Evolutionary conservation across 2,113 vertebrate species (phyloP).

Genomic region (Gallinago jamesoni): DNA sequence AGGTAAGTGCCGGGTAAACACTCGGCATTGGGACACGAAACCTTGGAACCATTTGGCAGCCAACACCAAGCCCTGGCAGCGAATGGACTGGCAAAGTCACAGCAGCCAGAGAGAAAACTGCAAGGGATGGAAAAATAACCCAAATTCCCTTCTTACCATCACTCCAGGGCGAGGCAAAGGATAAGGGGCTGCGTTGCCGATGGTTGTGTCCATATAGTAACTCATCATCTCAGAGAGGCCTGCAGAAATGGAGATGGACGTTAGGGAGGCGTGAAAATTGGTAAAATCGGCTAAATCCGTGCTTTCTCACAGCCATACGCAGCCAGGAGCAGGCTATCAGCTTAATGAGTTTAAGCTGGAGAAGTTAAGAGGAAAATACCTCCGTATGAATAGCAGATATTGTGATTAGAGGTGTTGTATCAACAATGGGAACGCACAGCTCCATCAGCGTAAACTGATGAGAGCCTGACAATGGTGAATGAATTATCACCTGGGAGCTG

Average conservation of each 20-base stretch:
- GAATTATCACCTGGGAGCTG: slow-evolving; percentile 56
- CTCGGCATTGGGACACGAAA: background rate
- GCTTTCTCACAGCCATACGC: background rate
- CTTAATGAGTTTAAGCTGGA: background rate
- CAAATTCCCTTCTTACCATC: slow-evolving; percentile 79
- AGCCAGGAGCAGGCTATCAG: background rate
- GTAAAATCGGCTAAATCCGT: background rate
- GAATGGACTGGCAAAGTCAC: background rate
- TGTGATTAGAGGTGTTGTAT: background rate
- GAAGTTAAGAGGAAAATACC: background rate
- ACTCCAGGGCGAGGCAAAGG: slow-evolving; percentile 76
- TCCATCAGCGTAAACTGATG: background rate
- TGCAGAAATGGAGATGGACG: slow-evolving; percentile 1
- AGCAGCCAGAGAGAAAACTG: background rate
- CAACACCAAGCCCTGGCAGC: background rate
- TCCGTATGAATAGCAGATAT: background rate
- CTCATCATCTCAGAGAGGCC: slow-evolving; percentile 80
- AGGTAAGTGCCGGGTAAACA: slow-evolving; percentile 1
- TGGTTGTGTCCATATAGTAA: slow-evolving; percentile 88
- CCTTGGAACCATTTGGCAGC: background rate
- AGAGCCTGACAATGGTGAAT: slow-evolving; percentile 24
- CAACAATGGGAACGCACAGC: background rate
- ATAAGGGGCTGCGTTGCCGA: slow-evolving; percentile 76
- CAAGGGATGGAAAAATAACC: background rate
- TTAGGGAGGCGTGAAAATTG: background rate